Percentiles rank a stretch among this genome's conserved stretches.
phyloP scores from a whole-genome alignment of 2,113 vertebrate species.

The Microcebus ravelobensis region DNA sequence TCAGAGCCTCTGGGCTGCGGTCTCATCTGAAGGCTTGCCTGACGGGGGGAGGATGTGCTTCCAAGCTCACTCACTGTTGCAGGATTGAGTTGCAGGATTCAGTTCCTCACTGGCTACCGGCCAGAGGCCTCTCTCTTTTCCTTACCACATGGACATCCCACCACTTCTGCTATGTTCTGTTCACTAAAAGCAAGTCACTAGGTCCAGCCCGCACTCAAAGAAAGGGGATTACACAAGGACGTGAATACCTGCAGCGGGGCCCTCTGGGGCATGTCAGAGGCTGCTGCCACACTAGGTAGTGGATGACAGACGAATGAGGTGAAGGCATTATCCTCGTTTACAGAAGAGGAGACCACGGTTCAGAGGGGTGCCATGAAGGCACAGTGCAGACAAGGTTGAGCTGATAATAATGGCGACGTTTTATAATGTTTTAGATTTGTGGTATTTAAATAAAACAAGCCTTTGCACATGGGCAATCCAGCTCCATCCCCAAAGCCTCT shows the following conservation, averaged over 20 bases:
- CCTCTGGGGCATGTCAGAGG: not conserved
- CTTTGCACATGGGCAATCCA: not conserved
- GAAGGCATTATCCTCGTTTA: not conserved
- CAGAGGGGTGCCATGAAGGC: not conserved
- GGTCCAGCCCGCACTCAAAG: not conserved
- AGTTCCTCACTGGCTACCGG: not conserved
- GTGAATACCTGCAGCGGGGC: not conserved
- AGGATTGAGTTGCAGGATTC: not conserved
- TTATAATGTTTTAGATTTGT: not conserved
- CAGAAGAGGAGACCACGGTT: not conserved
- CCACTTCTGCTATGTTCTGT: not conserved
- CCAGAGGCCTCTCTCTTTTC: not conserved
- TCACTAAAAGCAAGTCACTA: not conserved
- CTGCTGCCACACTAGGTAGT: not conserved
- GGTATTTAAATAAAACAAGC: not conserved
- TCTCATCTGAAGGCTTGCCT: not conserved
- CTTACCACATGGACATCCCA: not conserved
- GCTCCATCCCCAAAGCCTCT: not conserved
- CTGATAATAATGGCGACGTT: not conserved
- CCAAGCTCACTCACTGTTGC: not conserved
- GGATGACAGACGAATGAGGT: not conserved
- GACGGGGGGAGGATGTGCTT: not conserved
- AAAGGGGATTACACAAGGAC: not conserved
- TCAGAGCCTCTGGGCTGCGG: too few species aligned
- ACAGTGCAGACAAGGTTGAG: not conserved